Evolutionary conservation across 1,140 invertebrate species (phyloP), one percentile per base, ranked within the genome.

Genomic region (Drosophila cardini): DNA sequence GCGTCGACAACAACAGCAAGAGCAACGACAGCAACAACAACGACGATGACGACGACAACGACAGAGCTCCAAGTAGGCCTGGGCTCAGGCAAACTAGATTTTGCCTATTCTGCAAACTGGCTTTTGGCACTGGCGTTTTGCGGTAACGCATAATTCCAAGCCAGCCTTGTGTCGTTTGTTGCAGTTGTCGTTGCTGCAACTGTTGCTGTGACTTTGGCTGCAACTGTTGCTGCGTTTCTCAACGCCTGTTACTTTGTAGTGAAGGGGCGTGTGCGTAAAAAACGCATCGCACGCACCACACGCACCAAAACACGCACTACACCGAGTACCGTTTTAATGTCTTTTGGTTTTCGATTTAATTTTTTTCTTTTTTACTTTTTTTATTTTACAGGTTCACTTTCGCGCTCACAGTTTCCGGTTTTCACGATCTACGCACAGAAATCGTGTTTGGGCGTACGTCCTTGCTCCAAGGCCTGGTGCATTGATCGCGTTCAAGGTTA

Each of bases 341-440:
- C 16, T 63, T 48, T 45, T 30, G 36, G 7, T 60, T 58, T 70
- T 43, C 21, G 45, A 71, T 67, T 64, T 46, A 60, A 60, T 18
- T 13, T 21, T 45, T 46, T 63, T 68, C 64, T 52, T 34, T 26
- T 13, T 58, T 48, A 13, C 11, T 48, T 4, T 64, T 65, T 8
- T 38, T 40, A 7, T 67, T 70, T 94, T 94, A 60, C 95, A 98
- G 97, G 96, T 90, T 96, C 96, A 18, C 93, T 98, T 86, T 96
- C 96, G 40, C 96, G 96, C 81, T 98, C 97, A 10, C 97, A 98
- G 92, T 98, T 98, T 93, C 97, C 97, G 32, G 97, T 98, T 71
- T 98, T 98, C 93, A 98, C 97, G 34, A 97, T 98, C 86, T 98
- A 98, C 94, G 97, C 97, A 58, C 97, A 98, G 93, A 98, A 98